phyloP scores from a whole-genome alignment of 2,113 vertebrate species.

The Acanthisitta chloris region DNA sequence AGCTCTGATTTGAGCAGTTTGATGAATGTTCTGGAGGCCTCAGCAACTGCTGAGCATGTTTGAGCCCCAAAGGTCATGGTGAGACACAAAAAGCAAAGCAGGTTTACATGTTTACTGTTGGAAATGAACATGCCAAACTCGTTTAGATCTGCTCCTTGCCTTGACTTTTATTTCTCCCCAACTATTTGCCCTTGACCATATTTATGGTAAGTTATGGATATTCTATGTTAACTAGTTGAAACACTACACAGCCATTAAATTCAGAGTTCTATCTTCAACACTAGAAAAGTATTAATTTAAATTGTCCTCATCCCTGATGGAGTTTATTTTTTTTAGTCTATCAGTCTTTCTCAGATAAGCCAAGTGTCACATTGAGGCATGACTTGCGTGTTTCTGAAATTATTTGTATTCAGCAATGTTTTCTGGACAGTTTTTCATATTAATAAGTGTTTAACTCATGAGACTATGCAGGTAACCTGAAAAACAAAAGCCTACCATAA shows the following conservation, averaged over 20 bases:
- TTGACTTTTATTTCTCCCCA: not conserved
- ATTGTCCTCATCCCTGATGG: not conserved
- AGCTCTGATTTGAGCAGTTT: not conserved
- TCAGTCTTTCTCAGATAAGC: conserved; percentile 31
- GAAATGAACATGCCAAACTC: not conserved
- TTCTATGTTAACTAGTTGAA: not conserved
- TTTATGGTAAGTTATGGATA: not conserved
- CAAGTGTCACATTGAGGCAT: conserved; percentile 47
- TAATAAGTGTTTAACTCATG: not conserved
- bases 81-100: not conserved
- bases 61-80: not conserved
- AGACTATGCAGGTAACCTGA: not conserved
- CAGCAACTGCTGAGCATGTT: not conserved
- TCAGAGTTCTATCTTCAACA: not conserved
- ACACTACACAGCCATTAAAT: not conserved
- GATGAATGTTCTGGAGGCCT: not conserved
- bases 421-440: conserved; percentile 13
- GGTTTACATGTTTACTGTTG: not conserved
- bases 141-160: not conserved
- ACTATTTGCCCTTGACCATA: not conserved
- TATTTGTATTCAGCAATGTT: conserved; percentile 13
- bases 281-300: not conserved
- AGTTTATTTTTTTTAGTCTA: not conserved
- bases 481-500: not conserved
- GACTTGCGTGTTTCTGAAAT: conserved; percentile 43